Evolutionary conservation across 2,797 vertebrate species (phyloP), one percentile per base, ranked within the genome.

Genomic region (Protonibea diacanthus): DNA sequence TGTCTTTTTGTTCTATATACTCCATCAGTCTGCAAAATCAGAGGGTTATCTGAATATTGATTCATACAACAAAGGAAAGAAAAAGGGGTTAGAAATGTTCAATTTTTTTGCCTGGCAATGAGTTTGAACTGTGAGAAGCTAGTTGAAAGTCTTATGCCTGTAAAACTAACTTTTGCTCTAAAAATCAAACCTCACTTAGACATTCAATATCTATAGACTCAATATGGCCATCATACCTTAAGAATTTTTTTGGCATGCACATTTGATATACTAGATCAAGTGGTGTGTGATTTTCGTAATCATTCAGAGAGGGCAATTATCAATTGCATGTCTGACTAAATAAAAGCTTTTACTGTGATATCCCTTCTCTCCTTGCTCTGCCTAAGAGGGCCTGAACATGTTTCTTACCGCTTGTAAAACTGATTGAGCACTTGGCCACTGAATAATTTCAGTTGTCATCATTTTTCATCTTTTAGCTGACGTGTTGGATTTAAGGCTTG

Each of bases 1-100:
- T 55, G 10, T 59, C 44, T 60, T 21, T 71, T 11, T 56, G 17
- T 38, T 38, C 33, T 9, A 38, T 38, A 38, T 38, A 9, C 33
- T 9, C 33, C 33, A 38, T 38, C 33, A 38, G 2, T 38, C 33
- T 38, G 6, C 33, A 9, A 38, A 38, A 38, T 38, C 33, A 38
- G 33, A 71, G 58, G 69, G 66, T 53, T 76, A 74, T 86, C 33
- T 18, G 63, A 57, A 6, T 48, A 21, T 48, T 62, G 25, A 64
- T 71, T 64, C 38, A 64, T 14, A 52, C 48, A 44, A 40, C 21
- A 71, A 64, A 53, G 55, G 51, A 13, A 17, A 67, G 60, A 6
- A 21, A 42, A 0, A 20, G 55, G 17, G 20, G 42, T 27, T 17
- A 13, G 29, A 7, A 33, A 7, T 7, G 29, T 33, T 27, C 20